phyloP scores from a whole-genome alignment of 2,888 invertebrate genomes.

The Chrysolina oricalcia region DNA sequence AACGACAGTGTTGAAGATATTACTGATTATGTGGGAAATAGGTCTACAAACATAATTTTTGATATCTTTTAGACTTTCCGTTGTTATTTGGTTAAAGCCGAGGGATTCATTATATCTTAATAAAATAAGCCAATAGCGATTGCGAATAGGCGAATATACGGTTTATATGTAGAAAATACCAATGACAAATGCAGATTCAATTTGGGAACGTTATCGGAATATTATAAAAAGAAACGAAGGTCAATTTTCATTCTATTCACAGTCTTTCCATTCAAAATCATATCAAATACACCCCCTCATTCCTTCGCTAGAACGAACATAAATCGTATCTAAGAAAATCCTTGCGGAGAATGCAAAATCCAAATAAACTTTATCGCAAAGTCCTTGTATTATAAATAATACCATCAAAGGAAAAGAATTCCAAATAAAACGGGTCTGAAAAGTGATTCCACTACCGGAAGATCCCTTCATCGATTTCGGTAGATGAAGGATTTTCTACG shows the following conservation, averaged over 20 bases:
- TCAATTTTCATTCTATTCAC: background rate
- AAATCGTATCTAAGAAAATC: background rate
- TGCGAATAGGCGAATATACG: too few species aligned
- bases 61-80: too few species aligned
- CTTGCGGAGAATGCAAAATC: constrained; percentile 12
- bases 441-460: constrained; percentile 42
- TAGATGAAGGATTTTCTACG: constrained; percentile 43
- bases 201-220: too few species aligned
- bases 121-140: too few species aligned
- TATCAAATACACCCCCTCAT: background rate
- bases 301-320: background rate
- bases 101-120: too few species aligned
- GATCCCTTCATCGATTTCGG: constrained; percentile 36
- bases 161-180: too few species aligned
- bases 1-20: too few species aligned
- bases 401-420: constrained; percentile 27
- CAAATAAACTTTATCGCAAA: constrained; percentile 5
- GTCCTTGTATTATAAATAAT: constrained; percentile 28
- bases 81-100: too few species aligned
- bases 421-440: constrained; percentile 29
- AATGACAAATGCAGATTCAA: too few species aligned
- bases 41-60: too few species aligned
- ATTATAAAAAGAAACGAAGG: too few species aligned
- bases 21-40: too few species aligned
- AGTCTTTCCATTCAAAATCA: background rate